These are phyloP conservation scores for Cantharis rustica DNA, from an alignment of 2,888 invertebrate species.

Conservation along the genomic window DNA sequence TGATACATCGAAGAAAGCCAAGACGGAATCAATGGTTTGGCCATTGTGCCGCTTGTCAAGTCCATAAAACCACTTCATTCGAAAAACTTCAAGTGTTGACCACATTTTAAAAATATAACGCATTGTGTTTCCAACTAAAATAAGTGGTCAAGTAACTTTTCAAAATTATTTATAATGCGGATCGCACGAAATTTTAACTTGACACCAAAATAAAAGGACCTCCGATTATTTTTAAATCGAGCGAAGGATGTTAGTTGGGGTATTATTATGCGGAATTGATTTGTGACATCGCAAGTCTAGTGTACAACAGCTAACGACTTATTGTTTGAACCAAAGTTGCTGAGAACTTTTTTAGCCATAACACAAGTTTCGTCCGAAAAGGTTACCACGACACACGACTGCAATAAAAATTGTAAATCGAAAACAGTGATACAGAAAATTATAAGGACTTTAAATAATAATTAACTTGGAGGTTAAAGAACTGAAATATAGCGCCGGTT, in stretches of 20 bases:
- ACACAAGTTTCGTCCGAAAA: not conserved
- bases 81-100: not conserved
- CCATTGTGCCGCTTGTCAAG: not conserved
- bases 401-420: not conserved
- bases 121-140: not conserved
- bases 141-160: not conserved
- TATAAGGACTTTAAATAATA: not conserved
- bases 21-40: not conserved
- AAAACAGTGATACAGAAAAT: not conserved
- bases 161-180: not conserved
- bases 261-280: not conserved
- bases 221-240: not conserved
- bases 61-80: not conserved
- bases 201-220: not conserved
- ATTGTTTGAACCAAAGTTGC: not conserved
- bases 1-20: not conserved
- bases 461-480: not conserved
- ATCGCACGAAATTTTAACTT: not conserved
- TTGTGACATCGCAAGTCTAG: too few species aligned
- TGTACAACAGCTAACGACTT: too few species aligned
- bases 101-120: not conserved
- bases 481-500: not conserved
- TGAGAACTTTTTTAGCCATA: not conserved
- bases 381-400: not conserved
- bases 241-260: not conserved